Evolutionary conservation across 2,797 vertebrate genomes (phyloP).

Genomic region (Alcedo quadribrachys): DNA sequence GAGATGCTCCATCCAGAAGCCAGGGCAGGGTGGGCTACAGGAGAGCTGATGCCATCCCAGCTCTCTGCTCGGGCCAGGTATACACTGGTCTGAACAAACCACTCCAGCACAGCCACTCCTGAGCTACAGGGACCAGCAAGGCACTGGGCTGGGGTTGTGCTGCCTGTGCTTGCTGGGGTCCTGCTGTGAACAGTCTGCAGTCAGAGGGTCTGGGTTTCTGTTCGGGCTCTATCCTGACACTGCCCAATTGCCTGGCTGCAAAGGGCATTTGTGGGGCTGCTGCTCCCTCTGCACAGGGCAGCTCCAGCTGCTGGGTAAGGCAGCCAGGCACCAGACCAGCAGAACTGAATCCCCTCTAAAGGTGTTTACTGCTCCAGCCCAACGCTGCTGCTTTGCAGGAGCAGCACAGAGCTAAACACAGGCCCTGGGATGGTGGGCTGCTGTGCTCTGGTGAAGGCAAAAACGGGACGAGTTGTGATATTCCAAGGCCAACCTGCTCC

Average conservation of each 20-base stretch:
- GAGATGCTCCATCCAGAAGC: not conserved
- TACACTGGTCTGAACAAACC: not conserved
- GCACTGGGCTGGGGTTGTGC: not conserved
- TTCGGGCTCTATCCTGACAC: not conserved
- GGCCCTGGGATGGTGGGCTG: not conserved
- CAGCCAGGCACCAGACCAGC: not conserved
- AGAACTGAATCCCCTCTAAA: not conserved
- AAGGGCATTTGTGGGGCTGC: not conserved
- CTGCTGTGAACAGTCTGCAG: not conserved
- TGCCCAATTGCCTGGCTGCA: not conserved
- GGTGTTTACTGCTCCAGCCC: not conserved
- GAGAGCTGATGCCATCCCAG: not conserved
- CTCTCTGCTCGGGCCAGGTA: not conserved
- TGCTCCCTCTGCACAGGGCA: not conserved
- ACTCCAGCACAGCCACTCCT: not conserved
- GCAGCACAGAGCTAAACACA: rapidly evolving
- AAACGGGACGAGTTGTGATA: not conserved
- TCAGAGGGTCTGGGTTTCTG: not conserved
- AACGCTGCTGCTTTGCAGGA: rapidly evolving
- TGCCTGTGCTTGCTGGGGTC: not conserved
- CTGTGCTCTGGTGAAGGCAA: not conserved
- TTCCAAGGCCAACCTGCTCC: not conserved
- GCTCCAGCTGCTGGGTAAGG: not conserved
- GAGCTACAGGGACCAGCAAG: not conserved
- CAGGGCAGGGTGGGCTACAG: rapidly evolving